Percentiles rank a stretch among this genome's conserved stretches.
These are phyloP conservation scores for Columba guinea DNA, from an alignment of 2,797 vertebrate species.

Conservation along the genomic window DNA sequence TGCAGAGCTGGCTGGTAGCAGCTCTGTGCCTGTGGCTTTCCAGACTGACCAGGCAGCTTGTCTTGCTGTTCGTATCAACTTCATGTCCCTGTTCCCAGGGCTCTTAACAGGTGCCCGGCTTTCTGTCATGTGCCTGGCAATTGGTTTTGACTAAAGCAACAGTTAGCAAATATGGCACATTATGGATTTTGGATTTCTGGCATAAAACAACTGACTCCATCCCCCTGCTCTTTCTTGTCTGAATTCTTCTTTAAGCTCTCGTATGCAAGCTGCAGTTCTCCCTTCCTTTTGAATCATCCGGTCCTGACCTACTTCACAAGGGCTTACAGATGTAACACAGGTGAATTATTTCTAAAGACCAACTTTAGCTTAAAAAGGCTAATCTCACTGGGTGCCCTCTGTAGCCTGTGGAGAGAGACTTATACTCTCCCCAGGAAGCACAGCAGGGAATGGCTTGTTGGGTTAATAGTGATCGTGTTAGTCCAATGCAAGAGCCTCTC, in stretches of 20 bases:
- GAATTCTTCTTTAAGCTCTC: not conserved
- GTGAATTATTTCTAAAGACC: not conserved
- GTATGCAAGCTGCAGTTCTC: not conserved
- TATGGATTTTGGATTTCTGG: not conserved
- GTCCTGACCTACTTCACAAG: not conserved
- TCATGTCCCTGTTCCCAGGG: not conserved
- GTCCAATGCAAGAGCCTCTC: not conserved
- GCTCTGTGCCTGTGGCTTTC: not conserved
- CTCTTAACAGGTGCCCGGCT: not conserved
- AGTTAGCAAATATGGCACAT: not conserved
- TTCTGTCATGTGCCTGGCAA: not conserved
- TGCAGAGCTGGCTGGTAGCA: not conserved
- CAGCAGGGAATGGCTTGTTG: fast-evolving
- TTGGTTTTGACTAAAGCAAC: not conserved
- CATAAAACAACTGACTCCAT: not conserved
- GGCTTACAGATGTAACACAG: not conserved
- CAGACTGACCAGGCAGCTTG: not conserved
- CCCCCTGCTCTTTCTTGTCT: not conserved
- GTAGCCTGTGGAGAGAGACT: not conserved
- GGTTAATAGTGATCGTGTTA: not conserved
- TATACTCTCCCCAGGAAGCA: not conserved
- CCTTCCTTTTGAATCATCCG: not conserved
- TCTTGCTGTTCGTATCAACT: not conserved
- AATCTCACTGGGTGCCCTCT: not conserved
- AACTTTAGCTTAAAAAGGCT: not conserved